These are phyloP conservation scores for Notocelia uddmanniana DNA, from an alignment of 2,888 invertebrate species.

Conservation along the genomic window DNA sequence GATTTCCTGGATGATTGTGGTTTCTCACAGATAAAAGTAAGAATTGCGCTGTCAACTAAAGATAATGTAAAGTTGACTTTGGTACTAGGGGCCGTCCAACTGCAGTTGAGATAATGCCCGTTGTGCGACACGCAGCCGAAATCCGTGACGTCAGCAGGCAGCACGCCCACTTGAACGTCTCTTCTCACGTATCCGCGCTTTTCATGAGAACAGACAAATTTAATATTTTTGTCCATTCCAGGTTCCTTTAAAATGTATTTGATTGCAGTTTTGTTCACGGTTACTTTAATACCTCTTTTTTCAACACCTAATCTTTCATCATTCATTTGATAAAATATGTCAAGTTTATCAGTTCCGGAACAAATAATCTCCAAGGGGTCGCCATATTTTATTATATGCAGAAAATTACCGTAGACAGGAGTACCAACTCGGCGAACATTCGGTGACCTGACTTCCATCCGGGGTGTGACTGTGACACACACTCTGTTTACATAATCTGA, in stretches of 20 bases:
- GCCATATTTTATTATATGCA: background rate
- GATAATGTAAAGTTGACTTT: background rate
- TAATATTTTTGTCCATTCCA: background rate
- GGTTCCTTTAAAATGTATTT: background rate
- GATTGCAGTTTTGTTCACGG: background rate
- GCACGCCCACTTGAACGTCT: background rate
- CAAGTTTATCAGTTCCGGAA: background rate
- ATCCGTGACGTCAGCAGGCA: background rate
- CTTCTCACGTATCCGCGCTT: background rate
- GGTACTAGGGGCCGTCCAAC: background rate
- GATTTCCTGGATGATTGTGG: background rate
- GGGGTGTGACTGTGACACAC: background rate
- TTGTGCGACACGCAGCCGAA: background rate
- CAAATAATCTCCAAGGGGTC: background rate
- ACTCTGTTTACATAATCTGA: background rate
- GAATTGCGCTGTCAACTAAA: background rate
- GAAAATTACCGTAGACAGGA: too few species aligned
- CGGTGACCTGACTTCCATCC: background rate
- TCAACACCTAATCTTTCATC: too few species aligned
- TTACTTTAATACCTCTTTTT: background rate
- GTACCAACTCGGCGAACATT: background rate
- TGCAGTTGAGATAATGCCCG: background rate
- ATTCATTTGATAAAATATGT: background rate
- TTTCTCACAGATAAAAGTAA: background rate
- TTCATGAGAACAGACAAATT: background rate